Evolutionary conservation across 2,797 vertebrate species (phyloP).

Genomic region (Acomys russatus): DNA sequence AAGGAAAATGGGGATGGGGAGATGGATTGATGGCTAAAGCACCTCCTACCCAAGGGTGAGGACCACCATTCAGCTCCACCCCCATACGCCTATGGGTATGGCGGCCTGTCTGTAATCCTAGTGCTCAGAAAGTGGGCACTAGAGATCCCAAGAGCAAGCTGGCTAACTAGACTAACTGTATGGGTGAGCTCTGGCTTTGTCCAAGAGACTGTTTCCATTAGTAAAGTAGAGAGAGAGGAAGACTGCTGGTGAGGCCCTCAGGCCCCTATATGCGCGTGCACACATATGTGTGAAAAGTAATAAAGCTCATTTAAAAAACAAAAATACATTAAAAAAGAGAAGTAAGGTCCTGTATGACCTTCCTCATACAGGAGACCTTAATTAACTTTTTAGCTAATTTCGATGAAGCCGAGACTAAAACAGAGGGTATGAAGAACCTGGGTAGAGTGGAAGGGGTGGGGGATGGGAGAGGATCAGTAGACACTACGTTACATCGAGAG

Average conservation of each 20-base stretch:
- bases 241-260: accelerated
- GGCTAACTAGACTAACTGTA: not conserved
- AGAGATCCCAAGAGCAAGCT: not conserved
- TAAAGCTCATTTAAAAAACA: not conserved
- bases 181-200: too few relatives aligned
- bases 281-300: not conserved
- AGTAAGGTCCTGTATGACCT: not conserved
- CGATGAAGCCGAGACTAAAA: not conserved
- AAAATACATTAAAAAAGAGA: not conserved
- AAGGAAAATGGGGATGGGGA: not conserved
- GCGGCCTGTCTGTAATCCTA: not conserved
- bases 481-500: not conserved
- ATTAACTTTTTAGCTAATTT: not conserved
- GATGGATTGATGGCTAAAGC: too few relatives aligned
- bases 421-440: not conserved
- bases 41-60: not conserved
- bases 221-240: not conserved
- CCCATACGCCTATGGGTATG: not conserved
- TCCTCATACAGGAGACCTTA: not conserved
- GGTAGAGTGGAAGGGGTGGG: not conserved
- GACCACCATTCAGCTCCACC: too few relatives aligned
- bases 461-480: not conserved
- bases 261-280: not conserved
- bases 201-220: not conserved
- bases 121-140: not conserved